Conservation (phyloP, 2,888 invertebrate genomes). For the Parnassius orleans region DNA sequence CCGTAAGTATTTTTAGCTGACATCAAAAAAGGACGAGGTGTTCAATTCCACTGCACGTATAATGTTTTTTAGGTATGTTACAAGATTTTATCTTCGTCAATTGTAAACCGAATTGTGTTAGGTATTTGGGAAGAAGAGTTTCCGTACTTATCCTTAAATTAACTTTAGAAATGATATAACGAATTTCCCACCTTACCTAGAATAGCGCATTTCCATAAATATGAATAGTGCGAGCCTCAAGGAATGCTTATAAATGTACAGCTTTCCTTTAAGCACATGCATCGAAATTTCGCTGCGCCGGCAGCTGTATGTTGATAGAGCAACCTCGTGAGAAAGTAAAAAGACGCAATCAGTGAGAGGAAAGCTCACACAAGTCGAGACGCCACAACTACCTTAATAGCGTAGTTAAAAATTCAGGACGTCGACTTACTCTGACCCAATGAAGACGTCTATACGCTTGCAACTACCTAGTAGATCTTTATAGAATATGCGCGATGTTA, state of each 20-base stretch:
- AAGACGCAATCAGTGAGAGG: constrained; percentile 75
- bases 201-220: constrained; percentile 8
- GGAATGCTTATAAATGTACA: constrained; percentile 28
- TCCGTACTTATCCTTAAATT: no score
- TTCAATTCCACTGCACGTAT: no score
- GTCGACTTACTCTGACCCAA: constrained; percentile 58
- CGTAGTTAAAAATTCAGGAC: constrained; percentile 77
- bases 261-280: constrained; percentile 38
- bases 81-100: no score
- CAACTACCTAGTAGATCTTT: neutral
- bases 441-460: constrained; percentile 36
- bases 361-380: constrained; percentile 58
- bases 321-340: constrained; percentile 65
- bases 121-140: no score
- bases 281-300: constrained; percentile 34
- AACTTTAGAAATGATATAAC: no score
- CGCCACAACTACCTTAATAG: constrained; percentile 57
- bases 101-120: no score
- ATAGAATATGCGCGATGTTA: no score
- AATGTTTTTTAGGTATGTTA: no score
- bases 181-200: neutral
- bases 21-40: no score
- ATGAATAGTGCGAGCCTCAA: constrained; percentile 10
- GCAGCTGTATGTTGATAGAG: constrained; percentile 51
- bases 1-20: no score